Percentiles rank a stretch among this genome's conserved stretches.
Conservation (phyloP, 2,113 vertebrate genomes). For the Cebidichthys violaceus region DNA sequence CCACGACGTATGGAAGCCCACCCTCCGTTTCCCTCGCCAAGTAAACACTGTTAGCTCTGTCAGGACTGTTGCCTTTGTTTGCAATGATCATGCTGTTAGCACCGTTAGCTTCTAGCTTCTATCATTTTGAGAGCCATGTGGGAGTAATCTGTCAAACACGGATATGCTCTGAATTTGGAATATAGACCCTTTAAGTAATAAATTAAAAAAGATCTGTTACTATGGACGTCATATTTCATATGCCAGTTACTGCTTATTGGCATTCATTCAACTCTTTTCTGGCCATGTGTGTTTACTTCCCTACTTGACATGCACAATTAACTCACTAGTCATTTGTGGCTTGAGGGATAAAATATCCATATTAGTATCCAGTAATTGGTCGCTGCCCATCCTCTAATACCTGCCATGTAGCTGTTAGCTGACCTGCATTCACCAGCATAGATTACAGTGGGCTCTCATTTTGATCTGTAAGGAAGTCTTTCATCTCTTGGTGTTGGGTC, state of each 20-base stretch:
- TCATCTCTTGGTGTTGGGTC: constrained; percentile 27
- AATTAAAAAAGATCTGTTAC: neutral
- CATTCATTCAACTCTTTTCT: constrained; percentile 6
- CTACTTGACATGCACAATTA: constrained; percentile 32
- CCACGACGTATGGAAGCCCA: neutral
- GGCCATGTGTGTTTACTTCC: constrained; percentile 35
- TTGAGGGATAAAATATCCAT: constrained; percentile 12
- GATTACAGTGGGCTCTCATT: neutral
- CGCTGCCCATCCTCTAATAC: constrained; percentile 14
- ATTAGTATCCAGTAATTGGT: neutral
- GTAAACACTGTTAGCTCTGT: neutral
- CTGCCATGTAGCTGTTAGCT: neutral
- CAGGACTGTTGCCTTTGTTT: too few relatives aligned
- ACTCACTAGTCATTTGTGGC: constrained; percentile 25
- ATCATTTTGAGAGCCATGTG: neutral
- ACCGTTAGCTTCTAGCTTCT: too few relatives aligned
- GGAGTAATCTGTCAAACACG: neutral
- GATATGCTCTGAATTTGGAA: neutral
- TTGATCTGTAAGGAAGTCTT: constrained; percentile 25
- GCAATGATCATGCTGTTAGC: too few relatives aligned
- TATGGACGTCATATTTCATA: neutral
- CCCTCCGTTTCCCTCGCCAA: neutral
- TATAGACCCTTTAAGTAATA: neutral
- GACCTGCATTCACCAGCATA: constrained; percentile 14
- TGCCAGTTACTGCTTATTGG: constrained; percentile 7